These are phyloP conservation scores for Pollenia labialis DNA, from an alignment of 2,888 invertebrate genomes.

Conservation along the genomic window DNA sequence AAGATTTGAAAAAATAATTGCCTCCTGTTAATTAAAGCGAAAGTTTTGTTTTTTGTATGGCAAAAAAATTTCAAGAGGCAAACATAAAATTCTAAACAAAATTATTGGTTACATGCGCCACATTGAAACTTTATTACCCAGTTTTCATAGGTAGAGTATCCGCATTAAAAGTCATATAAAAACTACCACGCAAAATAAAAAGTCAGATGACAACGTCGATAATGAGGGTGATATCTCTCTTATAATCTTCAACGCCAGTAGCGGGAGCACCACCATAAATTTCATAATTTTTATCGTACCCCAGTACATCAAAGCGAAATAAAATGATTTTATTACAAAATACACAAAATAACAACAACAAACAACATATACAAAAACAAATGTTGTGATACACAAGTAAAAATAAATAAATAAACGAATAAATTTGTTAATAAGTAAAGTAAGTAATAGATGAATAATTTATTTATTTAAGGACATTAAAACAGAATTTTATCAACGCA, in stretches of 20 bases:
- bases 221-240: conserved; percentile 35
- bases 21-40: no score
- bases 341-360: neutral
- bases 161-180: conserved; percentile 1
- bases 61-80: no score
- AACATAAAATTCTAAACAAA: neutral
- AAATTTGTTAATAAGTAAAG: conserved; percentile 21
- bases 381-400: neutral
- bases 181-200: neutral
- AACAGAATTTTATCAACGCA: conserved; percentile 22
- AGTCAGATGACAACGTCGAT: neutral
- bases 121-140: neutral
- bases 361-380: neutral
- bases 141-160: neutral
- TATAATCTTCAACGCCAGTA: conserved; percentile 1
- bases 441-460: conserved; percentile 36
- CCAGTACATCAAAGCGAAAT: conserved; percentile 32
- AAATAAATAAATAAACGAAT: neutral
- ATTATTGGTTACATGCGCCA: neutral
- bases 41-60: no score
- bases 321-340: conserved; percentile 34
- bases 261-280: neutral
- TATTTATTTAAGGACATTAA: conserved; percentile 32
- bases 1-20: no score
- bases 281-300: neutral